Base-by-base conservation (phyloP, 2,888 invertebrate species). In the Dinocampus coccinellae region DNA sequence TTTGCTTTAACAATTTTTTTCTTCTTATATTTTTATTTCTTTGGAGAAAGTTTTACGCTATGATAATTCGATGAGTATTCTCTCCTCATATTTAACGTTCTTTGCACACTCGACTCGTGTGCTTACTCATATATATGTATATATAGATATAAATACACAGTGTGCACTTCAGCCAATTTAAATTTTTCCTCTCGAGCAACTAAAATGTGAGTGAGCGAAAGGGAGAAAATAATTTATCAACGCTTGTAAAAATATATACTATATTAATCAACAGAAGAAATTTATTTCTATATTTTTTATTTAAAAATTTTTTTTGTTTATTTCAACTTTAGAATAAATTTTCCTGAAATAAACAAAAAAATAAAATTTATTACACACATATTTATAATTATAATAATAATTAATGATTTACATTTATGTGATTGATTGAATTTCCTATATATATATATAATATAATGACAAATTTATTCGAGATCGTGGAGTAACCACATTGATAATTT, bases 21-120 rank as follows among this genome's bases (percentile, higher is more conserved):
- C n/a, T n/a, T 72, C 70, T 63, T 69, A 62, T 61, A 29, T 61
- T 42, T 53, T 73, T 63, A 29, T 4, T 29, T 4, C 29, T 4
- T 67, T 16, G 47, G 62, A 26, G 26, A 52, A 66, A 64, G 69
- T 77, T 80, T 79, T 74, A 81, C 78, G 81, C 78, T 73, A 75
- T 76, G 78, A 79, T 80, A 81, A 81, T 79, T 84, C 73, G 72
- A 75, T 47, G 72, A 84, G 84, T 78, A 80, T 71, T 33, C 42
- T 34, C 53, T 55, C 65, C 64, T 29, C 10, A 20, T 42, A 39
- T 24, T 62, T 22, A n/a, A 22, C 60, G 26, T 24, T 22, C 63
- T 69, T 70, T 63, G 67, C 69, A 53, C 65, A 71, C 75, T 61
- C 69, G 70, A 74, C 75, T 57, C 69, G 52, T 33, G 52, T n/a